Percentiles rank a stretch among this genome's conserved stretches.
Conservation (phyloP, 2,888 invertebrate species). For the Zaprionus lineosus region DNA sequence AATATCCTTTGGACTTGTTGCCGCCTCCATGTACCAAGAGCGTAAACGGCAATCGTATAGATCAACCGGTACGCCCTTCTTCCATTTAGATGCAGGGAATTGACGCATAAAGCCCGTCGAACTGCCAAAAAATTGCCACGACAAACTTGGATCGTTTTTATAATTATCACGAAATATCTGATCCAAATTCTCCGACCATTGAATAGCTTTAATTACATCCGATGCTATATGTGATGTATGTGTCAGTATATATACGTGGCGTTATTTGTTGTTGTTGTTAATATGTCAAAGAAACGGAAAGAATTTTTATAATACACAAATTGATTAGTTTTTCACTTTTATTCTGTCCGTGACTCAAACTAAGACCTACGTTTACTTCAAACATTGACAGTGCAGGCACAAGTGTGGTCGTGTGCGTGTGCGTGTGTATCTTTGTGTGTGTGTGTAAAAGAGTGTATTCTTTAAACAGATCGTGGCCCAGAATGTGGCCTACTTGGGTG, state of each 20-base stretch:
- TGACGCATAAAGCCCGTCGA: conserved; percentile 98
- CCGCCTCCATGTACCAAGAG: conserved; percentile 98
- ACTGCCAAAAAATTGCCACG: conserved; percentile 99
- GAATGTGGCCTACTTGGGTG: conserved; percentile 71
- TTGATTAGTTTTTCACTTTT: conserved; percentile 56
- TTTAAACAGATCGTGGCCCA: conserved; percentile 22
- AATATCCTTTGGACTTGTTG: conserved; percentile 97
- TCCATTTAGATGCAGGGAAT: conserved; percentile 95
- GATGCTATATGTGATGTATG: conserved; percentile 84
- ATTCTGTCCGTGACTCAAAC: conserved; percentile 14
- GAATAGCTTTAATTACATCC: conserved; percentile 94
- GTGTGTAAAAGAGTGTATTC: conserved; percentile 15
- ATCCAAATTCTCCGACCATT: conserved; percentile 97
- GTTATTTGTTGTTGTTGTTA: conserved; percentile 9
- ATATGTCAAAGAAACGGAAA: conserved; percentile 53
- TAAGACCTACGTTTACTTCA: conserved; percentile 27
- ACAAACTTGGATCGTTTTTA: conserved; percentile 92
- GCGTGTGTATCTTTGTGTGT: conserved; percentile 4
- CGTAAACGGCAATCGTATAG: conserved; percentile 97
- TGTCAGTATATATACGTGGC: conserved; percentile 44
- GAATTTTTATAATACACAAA: conserved; percentile 58
- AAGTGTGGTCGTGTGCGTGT: conserved; percentile 47
- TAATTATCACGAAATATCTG: conserved; percentile 94
- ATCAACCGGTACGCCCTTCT: conserved; percentile 90
- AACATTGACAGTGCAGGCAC: conserved; percentile 51